Percentiles rank a stretch among this genome's conserved stretches.
Evolutionary conservation across 2,888 invertebrate genomes (phyloP).

Genomic region (Anthrax anthrax): DNA sequence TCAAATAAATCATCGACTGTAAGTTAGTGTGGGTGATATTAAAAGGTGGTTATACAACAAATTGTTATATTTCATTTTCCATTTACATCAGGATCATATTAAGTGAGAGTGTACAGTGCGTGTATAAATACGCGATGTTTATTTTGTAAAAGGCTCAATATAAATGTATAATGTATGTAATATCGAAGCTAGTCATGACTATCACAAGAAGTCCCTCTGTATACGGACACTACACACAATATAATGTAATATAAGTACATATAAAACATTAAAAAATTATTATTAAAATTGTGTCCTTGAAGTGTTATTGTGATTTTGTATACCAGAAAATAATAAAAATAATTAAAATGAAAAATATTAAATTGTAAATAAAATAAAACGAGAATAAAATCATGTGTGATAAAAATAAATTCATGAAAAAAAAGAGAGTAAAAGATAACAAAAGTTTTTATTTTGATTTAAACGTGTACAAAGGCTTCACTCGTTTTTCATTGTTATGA

Average conservation of each 20-base stretch:
- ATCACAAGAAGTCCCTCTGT: constrained; percentile 5
- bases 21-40: constrained; percentile 5
- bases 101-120: neutral
- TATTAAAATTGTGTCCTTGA: constrained; percentile 2
- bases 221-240: constrained; percentile 1
- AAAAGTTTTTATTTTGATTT: too few relatives aligned
- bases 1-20: constrained; percentile 19
- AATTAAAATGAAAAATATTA: neutral
- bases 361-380: neutral
- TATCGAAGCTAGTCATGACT: constrained; percentile 10
- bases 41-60: too few relatives aligned
- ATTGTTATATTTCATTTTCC: too few relatives aligned
- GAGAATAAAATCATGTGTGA: constrained; percentile 6
- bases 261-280: too few relatives aligned
- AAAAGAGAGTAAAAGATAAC: too few relatives aligned
- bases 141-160: neutral
- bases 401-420: constrained; percentile 10
- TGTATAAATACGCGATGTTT: neutral
- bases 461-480: too few relatives aligned
- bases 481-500: too few relatives aligned
- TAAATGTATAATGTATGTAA: too few relatives aligned
- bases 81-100: too few relatives aligned
- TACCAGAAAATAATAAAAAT: constrained; percentile 10
- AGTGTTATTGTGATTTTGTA: constrained; percentile 10
- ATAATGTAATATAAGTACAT: neutral